Conservation (phyloP, 2,113 vertebrate species). For the Conger conger region DNA sequence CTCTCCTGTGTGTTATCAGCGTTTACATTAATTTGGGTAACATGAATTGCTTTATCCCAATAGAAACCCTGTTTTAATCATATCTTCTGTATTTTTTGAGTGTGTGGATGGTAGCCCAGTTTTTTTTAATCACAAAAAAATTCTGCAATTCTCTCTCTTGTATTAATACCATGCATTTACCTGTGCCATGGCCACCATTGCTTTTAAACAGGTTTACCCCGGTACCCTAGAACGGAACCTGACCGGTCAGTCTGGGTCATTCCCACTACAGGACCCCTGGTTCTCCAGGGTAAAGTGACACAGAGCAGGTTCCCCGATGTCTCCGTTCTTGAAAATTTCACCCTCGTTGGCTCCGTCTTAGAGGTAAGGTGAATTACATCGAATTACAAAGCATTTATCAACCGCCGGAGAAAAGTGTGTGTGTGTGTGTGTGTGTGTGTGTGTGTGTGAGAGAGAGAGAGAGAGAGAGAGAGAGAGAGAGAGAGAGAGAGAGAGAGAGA, state of each 20-base stretch:
- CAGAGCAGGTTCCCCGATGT: constrained; percentile 39
- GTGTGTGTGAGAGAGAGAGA: too few species aligned
- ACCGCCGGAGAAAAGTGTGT: constrained; percentile 24
- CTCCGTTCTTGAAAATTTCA: constrained; percentile 11
- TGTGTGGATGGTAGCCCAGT: too few species aligned
- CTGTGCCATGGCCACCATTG: neutral
- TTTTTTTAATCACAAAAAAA: too few species aligned
- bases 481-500: too few species aligned
- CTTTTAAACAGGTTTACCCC: neutral
- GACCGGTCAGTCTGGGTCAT: constrained; percentile 27
- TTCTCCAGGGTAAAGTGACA: constrained; percentile 38
- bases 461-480: too few species aligned
- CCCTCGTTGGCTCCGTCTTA: constrained; percentile 26
- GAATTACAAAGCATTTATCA: constrained; percentile 33
- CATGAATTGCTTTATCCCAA: neutral
- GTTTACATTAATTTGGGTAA: neutral
- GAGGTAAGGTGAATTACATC: constrained; percentile 24
- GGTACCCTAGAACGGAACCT: constrained; percentile 15
- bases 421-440: too few species aligned
- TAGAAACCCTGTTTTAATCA: neutral
- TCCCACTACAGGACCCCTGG: constrained; percentile 35
- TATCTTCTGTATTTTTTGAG: too few species aligned
- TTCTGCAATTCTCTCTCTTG: too few species aligned
- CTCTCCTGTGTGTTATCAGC: neutral
- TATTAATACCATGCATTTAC: too few species aligned